Base-by-base conservation (phyloP, 2,888 invertebrate species). In the Rutpela maculata region DNA sequence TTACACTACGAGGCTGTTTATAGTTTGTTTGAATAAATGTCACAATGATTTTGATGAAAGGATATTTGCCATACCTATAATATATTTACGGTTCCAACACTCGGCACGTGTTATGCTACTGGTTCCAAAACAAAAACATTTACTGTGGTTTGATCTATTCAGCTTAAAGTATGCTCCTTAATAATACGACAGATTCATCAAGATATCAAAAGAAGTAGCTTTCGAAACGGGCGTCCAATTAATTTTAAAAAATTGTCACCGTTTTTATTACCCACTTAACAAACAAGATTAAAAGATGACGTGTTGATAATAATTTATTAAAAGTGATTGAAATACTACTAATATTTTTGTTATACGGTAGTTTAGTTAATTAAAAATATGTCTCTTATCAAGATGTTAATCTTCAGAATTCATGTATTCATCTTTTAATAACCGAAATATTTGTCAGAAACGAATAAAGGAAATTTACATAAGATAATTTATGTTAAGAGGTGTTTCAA, bases 261-360 rank as follows among this genome's bases (percentile, higher is more conserved):
- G 71, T 50, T 71, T 71, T 71, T 57, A 71, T 71, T 71, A 57
- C 60, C 62, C 43, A 71, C 71, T 71, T 71, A 75, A 75, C 56
- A 75, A 69, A 75, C 62, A 55, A 75, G 75, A 68, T 75, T 75
- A 26, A 75, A 43, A 62, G 68, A 38, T 69, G 75, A 75, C 75
- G 69, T 75, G 62, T 75, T 63, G 75, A 75, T 75, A 75, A 75
- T 75, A 55, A 62, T 63, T 75, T 75, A 63, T 69, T 75, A 59
- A 68, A 56, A 67, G 17, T 57, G 69, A 75, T 68, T 68, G 75
- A 69, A 68, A 71, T 62, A 62, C 43, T 70, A 59, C 63, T 66
- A 68, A 71, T 43, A 71, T 59, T 71, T 62, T 35, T 50, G 43
- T 71, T 62, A 62, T 55, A 62, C 62, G 31, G 71, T 62, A 71